phyloP scores from a whole-genome alignment of 2,888 invertebrate genomes.

The Crepidodera aurea region DNA sequence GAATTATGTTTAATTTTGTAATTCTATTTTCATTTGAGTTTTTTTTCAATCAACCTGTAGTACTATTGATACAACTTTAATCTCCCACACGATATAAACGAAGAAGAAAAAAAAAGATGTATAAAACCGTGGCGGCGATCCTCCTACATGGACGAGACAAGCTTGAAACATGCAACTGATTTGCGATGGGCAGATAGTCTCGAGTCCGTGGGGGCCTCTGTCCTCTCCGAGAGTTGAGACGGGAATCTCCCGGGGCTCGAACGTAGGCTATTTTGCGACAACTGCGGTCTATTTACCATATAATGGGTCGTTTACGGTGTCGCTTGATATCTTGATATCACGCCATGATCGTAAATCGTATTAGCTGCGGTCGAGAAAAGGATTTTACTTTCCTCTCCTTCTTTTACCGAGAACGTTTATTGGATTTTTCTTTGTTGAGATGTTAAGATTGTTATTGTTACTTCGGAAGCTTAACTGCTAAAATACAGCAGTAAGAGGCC shows the following conservation, averaged over 20 bases:
- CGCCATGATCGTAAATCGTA: constrained; percentile 50
- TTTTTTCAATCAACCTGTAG: no score
- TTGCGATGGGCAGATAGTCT: constrained; percentile 48
- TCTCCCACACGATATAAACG: not conserved
- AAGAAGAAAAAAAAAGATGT: not conserved
- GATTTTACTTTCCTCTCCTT: constrained; percentile 17
- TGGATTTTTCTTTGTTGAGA: no score
- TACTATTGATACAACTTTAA: no score
- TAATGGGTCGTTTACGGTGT: constrained; percentile 50
- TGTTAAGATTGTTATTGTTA: no score
- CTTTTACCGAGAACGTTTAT: no score
- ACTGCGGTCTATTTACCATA: constrained; percentile 50
- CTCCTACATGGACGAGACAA: constrained; percentile 41
- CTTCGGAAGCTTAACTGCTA: no score
- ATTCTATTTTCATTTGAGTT: no score
- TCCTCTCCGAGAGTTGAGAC: constrained; percentile 12
- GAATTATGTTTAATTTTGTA: no score
- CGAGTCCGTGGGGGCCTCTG: constrained; percentile 35
- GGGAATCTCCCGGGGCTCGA: constrained; percentile 22
- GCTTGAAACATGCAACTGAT: constrained; percentile 50
- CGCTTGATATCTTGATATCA: constrained; percentile 54
- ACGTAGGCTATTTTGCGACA: constrained; percentile 48
- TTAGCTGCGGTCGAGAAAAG: constrained; percentile 9
- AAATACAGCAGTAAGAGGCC: no score
- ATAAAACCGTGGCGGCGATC: constrained; percentile 8